Conservation (phyloP, 1,140 invertebrate genomes). For the Sycobia sp. region DNA sequence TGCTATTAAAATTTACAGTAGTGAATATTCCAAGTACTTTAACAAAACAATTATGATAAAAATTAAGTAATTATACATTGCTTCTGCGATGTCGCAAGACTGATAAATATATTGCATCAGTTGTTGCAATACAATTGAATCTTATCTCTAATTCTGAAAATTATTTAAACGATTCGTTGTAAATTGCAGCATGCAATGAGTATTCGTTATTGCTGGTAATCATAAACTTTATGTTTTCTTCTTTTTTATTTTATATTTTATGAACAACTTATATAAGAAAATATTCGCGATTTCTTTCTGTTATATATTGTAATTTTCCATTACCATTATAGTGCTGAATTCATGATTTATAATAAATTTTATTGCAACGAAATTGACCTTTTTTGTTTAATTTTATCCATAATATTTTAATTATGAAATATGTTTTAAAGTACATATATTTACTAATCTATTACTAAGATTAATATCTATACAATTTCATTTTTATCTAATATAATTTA, state of each 20-base stretch:
- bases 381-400: no score
- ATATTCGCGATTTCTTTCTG: background rate
- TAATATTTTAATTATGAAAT: no score
- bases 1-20: constrained; percentile 18
- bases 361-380: constrained; percentile 21
- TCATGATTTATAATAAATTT: constrained; percentile 35
- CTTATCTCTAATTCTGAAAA: constrained; percentile 13
- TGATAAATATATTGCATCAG: background rate
- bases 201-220: constrained; percentile 8
- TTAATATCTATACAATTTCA: no score
- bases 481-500: no score
- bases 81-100: background rate
- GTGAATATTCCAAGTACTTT: background rate
- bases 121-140: constrained; percentile 23
- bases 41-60: constrained; percentile 10
- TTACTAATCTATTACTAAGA: no score
- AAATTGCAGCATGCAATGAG: constrained; percentile 5
- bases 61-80: constrained; percentile 12
- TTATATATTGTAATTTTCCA: constrained; percentile 22
- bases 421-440: no score
- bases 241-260: constrained; percentile 21
- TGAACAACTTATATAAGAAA: background rate
- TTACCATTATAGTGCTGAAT: constrained; percentile 20
- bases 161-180: constrained; percentile 18
- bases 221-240: constrained; percentile 13